A percentile compares a stretch with the other conserved stretches of the same genome.
Conservation (phyloP, 2,888 invertebrate species). For the Tenthredo amoena region DNA sequence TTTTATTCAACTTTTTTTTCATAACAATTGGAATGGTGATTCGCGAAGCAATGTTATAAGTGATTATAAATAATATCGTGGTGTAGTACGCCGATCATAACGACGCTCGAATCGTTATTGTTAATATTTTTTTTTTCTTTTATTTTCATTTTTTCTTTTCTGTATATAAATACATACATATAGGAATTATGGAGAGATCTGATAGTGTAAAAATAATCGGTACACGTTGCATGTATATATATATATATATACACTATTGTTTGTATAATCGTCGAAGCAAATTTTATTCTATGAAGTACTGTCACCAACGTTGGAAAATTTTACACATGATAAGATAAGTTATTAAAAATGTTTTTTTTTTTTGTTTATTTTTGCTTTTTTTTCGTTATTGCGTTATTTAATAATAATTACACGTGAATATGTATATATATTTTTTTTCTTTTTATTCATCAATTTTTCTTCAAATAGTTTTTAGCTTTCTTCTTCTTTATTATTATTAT, state of each 20-base stretch:
- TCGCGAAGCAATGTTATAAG: not conserved
- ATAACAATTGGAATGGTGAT: slow-evolving; percentile 28
- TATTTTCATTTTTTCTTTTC: not conserved
- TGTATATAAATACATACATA: not conserved
- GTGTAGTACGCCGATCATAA: slow-evolving; percentile 3
- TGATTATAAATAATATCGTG: not conserved
- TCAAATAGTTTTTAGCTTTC: slow-evolving; percentile 38
- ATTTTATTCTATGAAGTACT: slow-evolving; percentile 76
- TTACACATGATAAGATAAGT: slow-evolving; percentile 76
- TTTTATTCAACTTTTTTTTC: not conserved
- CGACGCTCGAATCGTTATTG: not conserved
- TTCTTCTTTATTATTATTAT: slow-evolving; percentile 55
- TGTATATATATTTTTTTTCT: slow-evolving; percentile 30
- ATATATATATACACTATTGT: not conserved
- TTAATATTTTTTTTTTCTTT: not conserved
- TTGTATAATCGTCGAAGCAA: slow-evolving; percentile 69
- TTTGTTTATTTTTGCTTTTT: slow-evolving; percentile 68
- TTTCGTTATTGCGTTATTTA: slow-evolving; percentile 53
- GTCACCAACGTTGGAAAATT: slow-evolving; percentile 73
- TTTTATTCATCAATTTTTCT: slow-evolving; percentile 56
- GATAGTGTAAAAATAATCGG: slow-evolving; percentile 24
- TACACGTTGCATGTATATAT: not conserved
- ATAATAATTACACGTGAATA: slow-evolving; percentile 72
- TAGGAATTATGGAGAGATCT: slow-evolving; percentile 15
- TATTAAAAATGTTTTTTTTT: slow-evolving; percentile 73